Conservation (phyloP, 2,888 invertebrate species). For the Diachrysia chrysitis region DNA sequence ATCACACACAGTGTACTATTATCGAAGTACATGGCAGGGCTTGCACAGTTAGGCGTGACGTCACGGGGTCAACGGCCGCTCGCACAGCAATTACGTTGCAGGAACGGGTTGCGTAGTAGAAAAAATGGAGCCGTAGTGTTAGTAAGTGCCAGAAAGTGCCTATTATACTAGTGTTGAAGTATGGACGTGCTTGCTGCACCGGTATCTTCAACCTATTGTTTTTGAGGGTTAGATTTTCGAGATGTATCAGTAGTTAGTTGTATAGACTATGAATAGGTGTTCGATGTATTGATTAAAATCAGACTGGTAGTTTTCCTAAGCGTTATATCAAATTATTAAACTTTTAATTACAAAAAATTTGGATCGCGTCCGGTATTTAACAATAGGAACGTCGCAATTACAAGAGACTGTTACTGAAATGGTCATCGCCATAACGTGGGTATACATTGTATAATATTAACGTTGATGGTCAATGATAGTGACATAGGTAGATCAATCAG, state of each 20-base stretch:
- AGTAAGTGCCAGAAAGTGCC: conserved; percentile 40
- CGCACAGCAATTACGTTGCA: conserved; percentile 55
- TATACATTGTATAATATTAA: neutral
- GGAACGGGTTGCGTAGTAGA: conserved; percentile 54
- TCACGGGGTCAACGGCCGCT: conserved; percentile 66
- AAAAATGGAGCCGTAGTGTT: conserved; percentile 44
- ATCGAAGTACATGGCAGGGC: conserved; percentile 53
- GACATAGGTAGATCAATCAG: neutral
- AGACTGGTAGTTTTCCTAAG: too few relatives aligned
- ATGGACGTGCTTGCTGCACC: neutral
- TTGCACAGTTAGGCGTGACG: conserved; percentile 70
- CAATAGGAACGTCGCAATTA: neutral
- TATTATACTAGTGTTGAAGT: conserved; percentile 10
- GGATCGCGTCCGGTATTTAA: neutral
- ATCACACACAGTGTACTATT: conserved; percentile 41
- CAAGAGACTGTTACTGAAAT: neutral
- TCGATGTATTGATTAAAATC: neutral
- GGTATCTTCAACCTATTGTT: neutral
- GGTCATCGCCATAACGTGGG: neutral
- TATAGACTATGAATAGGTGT: neutral
- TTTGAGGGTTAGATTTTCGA: neutral
- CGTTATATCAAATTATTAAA: neutral
- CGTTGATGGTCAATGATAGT: neutral
- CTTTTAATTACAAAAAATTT: neutral
- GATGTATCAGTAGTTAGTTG: neutral